These are phyloP conservation scores for Propithecus perrieri DNA, from an alignment of 2,797 vertebrate species.

Conservation along the genomic window DNA sequence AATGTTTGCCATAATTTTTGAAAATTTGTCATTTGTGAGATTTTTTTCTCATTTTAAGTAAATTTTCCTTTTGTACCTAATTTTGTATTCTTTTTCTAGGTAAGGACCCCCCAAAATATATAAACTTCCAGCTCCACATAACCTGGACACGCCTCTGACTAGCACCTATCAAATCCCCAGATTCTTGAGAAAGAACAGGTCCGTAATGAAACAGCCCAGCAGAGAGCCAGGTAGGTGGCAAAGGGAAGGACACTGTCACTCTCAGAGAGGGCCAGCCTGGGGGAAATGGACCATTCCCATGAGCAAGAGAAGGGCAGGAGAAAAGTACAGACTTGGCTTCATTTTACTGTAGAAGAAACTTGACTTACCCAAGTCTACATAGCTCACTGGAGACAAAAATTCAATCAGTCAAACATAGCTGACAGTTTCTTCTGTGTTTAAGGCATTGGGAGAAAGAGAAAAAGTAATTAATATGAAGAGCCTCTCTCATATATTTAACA, in stretches of 20 bases:
- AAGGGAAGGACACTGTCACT: neutral
- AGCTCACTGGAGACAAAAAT: neutral
- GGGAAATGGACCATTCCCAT: neutral
- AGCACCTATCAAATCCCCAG: neutral
- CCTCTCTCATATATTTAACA: neutral
- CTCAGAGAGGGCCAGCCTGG: neutral
- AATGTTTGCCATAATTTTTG: neutral
- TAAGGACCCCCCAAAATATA: neutral
- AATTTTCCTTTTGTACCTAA: neutral
- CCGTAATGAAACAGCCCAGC: neutral
- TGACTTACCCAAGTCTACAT: neutral
- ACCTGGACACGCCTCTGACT: neutral
- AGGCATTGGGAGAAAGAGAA: neutral
- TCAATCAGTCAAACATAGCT: neutral
- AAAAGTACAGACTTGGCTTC: neutral
- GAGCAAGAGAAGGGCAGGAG: neutral
- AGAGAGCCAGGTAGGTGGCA: neutral
- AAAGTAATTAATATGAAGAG: neutral
- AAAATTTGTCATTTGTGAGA: neutral
- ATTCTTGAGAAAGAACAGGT: neutral
- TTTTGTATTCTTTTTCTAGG: neutral
- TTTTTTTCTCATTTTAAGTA: constrained; percentile 30
- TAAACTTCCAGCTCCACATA: neutral
- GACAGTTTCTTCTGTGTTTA: neutral
- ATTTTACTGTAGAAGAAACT: neutral